Conservation (phyloP, 30 jellyfish, hydroid and myxozoan genomes). For the Rhopilema esculentum region DNA sequence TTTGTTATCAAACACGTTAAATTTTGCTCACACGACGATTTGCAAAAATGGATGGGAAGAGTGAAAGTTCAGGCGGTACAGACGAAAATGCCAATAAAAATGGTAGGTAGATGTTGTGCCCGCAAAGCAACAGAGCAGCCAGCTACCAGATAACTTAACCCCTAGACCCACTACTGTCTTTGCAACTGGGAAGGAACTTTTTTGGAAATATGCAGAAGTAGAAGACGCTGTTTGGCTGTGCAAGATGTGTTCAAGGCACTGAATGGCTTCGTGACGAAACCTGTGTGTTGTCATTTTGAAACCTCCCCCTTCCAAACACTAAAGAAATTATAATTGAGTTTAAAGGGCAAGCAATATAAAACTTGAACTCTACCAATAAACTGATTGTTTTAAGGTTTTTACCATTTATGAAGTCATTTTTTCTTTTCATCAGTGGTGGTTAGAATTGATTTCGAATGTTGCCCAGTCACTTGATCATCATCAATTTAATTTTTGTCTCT, state of each 20-base stretch:
- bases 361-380: no score
- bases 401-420: no score
- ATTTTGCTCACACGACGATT: background rate
- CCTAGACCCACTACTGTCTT: background rate
- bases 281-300: background rate
- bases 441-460: no score
- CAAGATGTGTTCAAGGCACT: no score
- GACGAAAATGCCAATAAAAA: slow-evolving; percentile 60
- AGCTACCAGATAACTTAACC: background rate
- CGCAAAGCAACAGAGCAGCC: slow-evolving; percentile 26
- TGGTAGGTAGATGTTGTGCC: slow-evolving; percentile 32
- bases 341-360: no score
- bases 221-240: no score
- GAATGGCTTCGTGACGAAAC: background rate
- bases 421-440: no score
- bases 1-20: slow-evolving; percentile 2
- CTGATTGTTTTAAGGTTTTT: no score
- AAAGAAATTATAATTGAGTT: background rate
- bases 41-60: slow-evolving; percentile 58
- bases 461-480: no score
- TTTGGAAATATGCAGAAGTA: no score
- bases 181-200: no score
- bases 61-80: slow-evolving; percentile 43
- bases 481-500: no score
- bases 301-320: background rate